Evolutionary conservation across 2,113 vertebrate genomes (phyloP).

Genomic region (Cathartes aura): DNA sequence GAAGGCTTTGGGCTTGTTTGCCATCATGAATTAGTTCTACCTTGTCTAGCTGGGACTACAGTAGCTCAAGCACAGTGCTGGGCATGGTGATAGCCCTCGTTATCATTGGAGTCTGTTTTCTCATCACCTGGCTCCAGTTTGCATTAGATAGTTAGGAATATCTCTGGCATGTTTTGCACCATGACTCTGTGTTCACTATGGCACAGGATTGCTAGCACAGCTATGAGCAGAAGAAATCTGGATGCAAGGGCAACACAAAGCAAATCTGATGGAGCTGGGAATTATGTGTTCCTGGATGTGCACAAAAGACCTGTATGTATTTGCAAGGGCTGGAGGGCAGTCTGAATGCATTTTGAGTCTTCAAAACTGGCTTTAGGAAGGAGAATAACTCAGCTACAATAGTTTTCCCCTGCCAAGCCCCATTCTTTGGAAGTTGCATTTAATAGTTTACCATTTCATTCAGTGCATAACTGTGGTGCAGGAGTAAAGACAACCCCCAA

Average conservation of each 20-base stretch:
- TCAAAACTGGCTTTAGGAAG: background rate
- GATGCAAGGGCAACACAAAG: background rate
- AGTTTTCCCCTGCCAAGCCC: background rate
- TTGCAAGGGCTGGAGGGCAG: background rate
- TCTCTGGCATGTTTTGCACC: background rate
- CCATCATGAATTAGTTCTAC: background rate
- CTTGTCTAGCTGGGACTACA: background rate
- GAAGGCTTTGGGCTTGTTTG: background rate
- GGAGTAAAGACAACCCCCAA: background rate
- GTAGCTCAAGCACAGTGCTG: background rate
- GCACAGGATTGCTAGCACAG: background rate
- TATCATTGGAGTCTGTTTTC: background rate
- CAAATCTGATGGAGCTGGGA: background rate
- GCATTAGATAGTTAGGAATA: background rate
- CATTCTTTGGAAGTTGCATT: background rate
- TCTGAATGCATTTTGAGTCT: background rate
- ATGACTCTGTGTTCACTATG: background rate
- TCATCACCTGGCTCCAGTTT: background rate
- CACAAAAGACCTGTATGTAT: background rate
- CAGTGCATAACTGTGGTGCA: background rate
- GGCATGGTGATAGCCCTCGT: background rate
- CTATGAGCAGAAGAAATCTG: background rate
- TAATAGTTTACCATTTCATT: background rate
- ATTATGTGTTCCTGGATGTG: background rate
- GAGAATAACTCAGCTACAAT: background rate